Conservation (phyloP, 2,113 vertebrate genomes). For the Accipiter virgatus region DNA sequence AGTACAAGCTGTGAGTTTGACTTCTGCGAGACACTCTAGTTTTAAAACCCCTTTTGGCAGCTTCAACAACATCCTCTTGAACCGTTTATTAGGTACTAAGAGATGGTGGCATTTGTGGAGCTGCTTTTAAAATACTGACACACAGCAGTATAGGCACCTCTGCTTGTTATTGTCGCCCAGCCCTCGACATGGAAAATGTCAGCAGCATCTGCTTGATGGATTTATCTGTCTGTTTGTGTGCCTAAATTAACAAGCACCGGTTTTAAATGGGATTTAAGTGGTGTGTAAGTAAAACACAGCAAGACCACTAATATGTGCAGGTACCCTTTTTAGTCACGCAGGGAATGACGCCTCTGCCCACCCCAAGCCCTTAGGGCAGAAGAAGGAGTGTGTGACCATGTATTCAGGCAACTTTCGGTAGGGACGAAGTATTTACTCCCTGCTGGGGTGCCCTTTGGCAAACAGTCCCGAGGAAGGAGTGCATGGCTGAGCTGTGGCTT, state of each 20-base stretch:
- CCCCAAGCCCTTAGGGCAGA: background rate
- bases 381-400: fast-evolving
- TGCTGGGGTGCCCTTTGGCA: background rate
- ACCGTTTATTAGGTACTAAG: conserved; percentile 11
- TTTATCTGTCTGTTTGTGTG: background rate
- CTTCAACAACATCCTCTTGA: background rate
- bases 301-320: background rate
- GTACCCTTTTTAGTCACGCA: background rate
- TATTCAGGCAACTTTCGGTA: background rate
- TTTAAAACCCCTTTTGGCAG: conserved; percentile 5
- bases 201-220: background rate
- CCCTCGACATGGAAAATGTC: background rate
- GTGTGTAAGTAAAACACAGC: background rate
- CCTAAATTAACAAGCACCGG: background rate
- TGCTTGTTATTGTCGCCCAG: background rate
- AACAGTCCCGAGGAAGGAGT: background rate
- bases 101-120: background rate
- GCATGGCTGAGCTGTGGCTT: background rate
- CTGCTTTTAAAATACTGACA: conserved; percentile 1
- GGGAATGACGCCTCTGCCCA: background rate
- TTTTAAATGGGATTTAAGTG: background rate
- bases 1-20: background rate
- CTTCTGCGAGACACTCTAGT: background rate
- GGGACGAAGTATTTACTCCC: fast-evolving
- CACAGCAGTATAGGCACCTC: background rate